Base-by-base conservation (phyloP, 2,113 vertebrate species). In the Cathartes aura region DNA sequence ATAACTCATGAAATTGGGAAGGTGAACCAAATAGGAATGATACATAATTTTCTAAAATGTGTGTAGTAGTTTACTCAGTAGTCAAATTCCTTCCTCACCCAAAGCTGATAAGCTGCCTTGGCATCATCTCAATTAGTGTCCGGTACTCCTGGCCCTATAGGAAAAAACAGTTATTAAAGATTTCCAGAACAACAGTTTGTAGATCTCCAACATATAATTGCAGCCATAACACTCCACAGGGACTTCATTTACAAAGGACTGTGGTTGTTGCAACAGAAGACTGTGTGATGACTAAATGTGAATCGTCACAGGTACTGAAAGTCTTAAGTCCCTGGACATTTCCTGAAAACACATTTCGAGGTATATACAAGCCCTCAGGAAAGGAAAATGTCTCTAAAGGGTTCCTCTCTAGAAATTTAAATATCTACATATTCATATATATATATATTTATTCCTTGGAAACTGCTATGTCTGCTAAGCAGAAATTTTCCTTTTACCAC, bases 241-340 rank as follows among this genome's bases (percentile, higher is more conserved):
- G 32, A 50, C 42, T 82, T 59, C 9, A 59, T 29, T 15, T 81
- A 52, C 64, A 66, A 74, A 68, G 29, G 58, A 43, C 30, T n/a
- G 26, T 30, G 21, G 21, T 2, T 73, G 48, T 5, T 72, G 40
- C 30, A 92, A 75, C n/a, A 64, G 52, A 42, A 66, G 29, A 56
- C 32, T 21, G 1, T 16, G 34, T 26, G 24, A 16, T 0, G 1
- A 52, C 15, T 60, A 23, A 30, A 48, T 4, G 3, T 8, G 24
- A 68, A 89, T 43, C 23, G 36, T 9, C 19, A 17, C 23, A 80
- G 15, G 18, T 64, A 86, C 18, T 53, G 19, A 26, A 88, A 90
- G 42, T 30, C 23, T 75, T 10, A 80, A 80, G 40, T 58, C 27
- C 15, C 23, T n/a, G 12, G 15, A 73, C n/a, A 5, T 32, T 70